These are phyloP conservation scores for Tretioscincus oriximinensis DNA, from an alignment of 2,113 vertebrate species.

Conservation along the genomic window DNA sequence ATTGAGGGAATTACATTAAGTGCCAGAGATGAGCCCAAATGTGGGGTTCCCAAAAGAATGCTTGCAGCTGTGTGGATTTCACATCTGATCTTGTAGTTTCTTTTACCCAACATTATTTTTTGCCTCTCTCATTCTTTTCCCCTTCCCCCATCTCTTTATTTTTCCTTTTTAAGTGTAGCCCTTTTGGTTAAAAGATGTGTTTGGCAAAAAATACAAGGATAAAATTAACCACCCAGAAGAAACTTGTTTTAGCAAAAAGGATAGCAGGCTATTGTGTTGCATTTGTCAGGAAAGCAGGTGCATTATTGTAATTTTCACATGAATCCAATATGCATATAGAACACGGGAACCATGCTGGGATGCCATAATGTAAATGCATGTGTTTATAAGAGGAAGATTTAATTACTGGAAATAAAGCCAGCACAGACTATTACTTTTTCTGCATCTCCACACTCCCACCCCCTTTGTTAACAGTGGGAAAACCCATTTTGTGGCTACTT, in stretches of 20 bases:
- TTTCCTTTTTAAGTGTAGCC: slow-evolving; percentile 34
- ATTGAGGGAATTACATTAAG: slow-evolving; percentile 90
- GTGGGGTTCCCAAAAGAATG: slow-evolving; percentile 94
- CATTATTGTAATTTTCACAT: slow-evolving; percentile 69
- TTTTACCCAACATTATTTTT: slow-evolving; percentile 59
- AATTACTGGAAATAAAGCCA: background rate
- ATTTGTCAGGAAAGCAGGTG: slow-evolving; percentile 70
- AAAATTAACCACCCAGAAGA: slow-evolving; percentile 65
- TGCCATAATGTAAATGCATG: slow-evolving; percentile 47
- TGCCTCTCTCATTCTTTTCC: background rate
- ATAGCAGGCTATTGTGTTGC: slow-evolving; percentile 43
- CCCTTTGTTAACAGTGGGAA: background rate
- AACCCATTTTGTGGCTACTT: background rate
- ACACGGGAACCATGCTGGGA: slow-evolving; percentile 65
- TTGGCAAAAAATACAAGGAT: slow-evolving; percentile 64
- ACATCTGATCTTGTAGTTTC: slow-evolving; percentile 74
- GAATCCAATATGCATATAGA: slow-evolving; percentile 61
- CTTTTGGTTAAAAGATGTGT: slow-evolving; percentile 66
- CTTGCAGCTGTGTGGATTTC: slow-evolving; percentile 87
- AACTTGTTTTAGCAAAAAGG: slow-evolving; percentile 60
- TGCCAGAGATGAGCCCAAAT: slow-evolving; percentile 81
- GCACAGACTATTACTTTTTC: background rate
- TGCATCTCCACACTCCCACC: background rate
- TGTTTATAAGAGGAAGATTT: slow-evolving; percentile 31
- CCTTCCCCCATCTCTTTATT: too few relatives aligned